Evolutionary conservation across 1,140 invertebrate genomes (phyloP), one percentile per base, ranked within the genome.

Genomic region (Armadillidium nasatum): DNA sequence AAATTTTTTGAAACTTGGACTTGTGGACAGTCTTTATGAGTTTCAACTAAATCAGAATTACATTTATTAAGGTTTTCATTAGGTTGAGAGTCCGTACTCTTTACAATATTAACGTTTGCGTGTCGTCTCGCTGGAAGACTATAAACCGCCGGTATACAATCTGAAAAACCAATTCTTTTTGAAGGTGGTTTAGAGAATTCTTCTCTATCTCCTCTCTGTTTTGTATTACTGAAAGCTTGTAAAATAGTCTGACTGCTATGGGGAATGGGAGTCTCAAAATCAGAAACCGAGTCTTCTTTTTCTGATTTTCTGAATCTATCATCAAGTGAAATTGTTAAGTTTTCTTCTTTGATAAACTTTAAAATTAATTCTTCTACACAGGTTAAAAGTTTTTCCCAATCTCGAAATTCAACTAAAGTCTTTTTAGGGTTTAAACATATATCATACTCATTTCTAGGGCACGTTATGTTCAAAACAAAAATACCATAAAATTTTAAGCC

Each of bases 401-500:
- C 85, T 83, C 86, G 87, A 82, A 91, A 91, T 84, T 89, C 88
- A 19, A 90, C 84, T 33, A 86, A 76, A 69, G 85, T 86, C 82
- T 89, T 87, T 21, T 84, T 84, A 33, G 86, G 84, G 76, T 87
- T 86, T 79, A 86, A 84, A 66, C 83, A 85, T 3, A 89, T 85
- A 79, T 90, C 88, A 83, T 89, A 88, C 78, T 87, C 86, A 76
- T 82, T 84, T 72, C 85, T 82, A 11, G 89, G 87, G 81, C 89
- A 90, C 75, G 83, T 84, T 75, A 91, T 85, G 82, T 89, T 88
- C 22, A 91, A 73, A 72, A 90, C 83, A 85, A 87, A 91, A 74
- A 88, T 83, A 67, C 86, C 86, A 82, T 87, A 84, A 69, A 85
- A 11, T 85, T 83, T 75, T 81, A 81, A 79, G 83, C 79, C 74